A percentile compares a stretch with the other conserved stretches of the same genome.
Conservation (phyloP, 2,888 invertebrate species). For the Atrina japonica region DNA sequence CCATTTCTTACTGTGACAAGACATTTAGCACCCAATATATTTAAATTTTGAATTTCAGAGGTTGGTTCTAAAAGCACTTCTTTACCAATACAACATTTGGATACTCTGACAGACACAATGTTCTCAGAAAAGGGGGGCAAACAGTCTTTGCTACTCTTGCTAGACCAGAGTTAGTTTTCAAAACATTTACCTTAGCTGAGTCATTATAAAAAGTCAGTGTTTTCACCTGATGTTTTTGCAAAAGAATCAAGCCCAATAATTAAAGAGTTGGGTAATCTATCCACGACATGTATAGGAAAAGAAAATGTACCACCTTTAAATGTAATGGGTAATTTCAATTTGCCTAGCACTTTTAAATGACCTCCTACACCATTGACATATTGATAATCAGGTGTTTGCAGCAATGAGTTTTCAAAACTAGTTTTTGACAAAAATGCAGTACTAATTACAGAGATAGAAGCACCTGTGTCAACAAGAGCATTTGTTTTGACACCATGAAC, state of each 20-base stretch:
- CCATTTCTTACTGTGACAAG: neutral
- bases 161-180: too few species aligned
- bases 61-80: too few species aligned
- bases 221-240: neutral
- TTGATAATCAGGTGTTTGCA: neutral
- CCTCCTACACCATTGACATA: constrained; percentile 5
- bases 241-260: neutral
- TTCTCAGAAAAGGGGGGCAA: too few species aligned
- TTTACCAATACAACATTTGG: too few species aligned
- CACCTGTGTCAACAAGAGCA: constrained; percentile 3
- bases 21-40: constrained; percentile 7
- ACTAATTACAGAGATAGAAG: neutral
- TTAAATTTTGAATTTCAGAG: neutral
- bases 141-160: too few species aligned
- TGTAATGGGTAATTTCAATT: neutral
- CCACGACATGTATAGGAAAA: neutral
- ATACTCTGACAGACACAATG: too few species aligned
- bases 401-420: too few species aligned
- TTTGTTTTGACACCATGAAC: neutral
- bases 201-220: too few species aligned
- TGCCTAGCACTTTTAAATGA: neutral
- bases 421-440: neutral
- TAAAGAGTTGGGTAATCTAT: neutral
- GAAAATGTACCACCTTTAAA: neutral
- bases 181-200: too few species aligned